phyloP scores from a whole-genome alignment of 2,888 invertebrate species.

The Ectemnius cavifrons region DNA sequence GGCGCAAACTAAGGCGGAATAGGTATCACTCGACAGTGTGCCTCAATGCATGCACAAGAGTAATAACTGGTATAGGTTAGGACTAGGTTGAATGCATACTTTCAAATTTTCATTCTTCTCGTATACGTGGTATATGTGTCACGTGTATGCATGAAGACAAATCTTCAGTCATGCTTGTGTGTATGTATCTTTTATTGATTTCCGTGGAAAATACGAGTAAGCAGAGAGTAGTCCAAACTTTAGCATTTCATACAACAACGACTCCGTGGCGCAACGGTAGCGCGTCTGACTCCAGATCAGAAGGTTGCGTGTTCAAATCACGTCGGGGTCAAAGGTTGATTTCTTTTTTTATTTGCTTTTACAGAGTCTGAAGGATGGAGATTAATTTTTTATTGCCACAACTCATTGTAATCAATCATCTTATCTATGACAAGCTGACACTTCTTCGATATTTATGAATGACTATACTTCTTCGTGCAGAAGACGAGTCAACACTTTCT shows the following conservation, averaged over 20 bases:
- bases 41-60: too few relatives aligned
- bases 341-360: constrained; percentile 8
- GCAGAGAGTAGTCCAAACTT: constrained; percentile 25
- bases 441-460: too few relatives aligned
- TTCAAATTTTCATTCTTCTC: too few relatives aligned
- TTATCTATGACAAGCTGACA: too few relatives aligned
- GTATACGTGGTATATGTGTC: too few relatives aligned
- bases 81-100: too few relatives aligned
- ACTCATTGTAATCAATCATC: not conserved
- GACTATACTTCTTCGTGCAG: too few relatives aligned
- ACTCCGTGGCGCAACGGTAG: constrained; percentile 98
- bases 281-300: constrained; percentile 99
- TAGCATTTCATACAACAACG: constrained; percentile 65
- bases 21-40: too few relatives aligned
- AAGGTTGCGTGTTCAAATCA: constrained; percentile 99
- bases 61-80: too few relatives aligned
- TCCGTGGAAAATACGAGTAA: not conserved
- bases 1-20: too few relatives aligned
- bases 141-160: too few relatives aligned
- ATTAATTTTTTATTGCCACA: not conserved
- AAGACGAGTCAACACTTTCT: too few relatives aligned
- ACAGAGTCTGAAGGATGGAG: not conserved
- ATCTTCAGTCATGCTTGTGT: not conserved
- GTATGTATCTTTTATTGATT: not conserved
- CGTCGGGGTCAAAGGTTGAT: constrained; percentile 88